Conservation (phyloP, 2,797 vertebrate genomes). For the Pteropus rufus region DNA sequence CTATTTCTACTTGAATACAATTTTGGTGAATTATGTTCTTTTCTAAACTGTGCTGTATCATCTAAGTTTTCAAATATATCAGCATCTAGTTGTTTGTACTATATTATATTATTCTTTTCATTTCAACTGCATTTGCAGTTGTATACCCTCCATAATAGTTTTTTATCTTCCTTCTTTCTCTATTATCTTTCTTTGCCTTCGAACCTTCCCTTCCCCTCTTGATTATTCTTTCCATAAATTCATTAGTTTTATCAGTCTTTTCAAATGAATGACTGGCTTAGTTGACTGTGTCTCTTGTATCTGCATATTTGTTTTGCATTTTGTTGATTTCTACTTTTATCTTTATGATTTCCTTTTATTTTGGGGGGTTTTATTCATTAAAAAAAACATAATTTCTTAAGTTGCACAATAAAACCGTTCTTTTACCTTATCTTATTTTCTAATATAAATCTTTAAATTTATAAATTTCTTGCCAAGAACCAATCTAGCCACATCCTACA, state of each 20-base stretch:
- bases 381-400: not conserved
- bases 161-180: not conserved
- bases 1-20: not conserved
- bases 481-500: not conserved
- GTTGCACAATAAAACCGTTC: not conserved
- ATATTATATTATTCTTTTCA: not conserved
- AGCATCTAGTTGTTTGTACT: not conserved
- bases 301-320: not conserved
- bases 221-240: not conserved
- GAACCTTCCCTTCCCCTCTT: not conserved
- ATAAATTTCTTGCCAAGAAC: not conserved
- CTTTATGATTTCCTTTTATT: not conserved
- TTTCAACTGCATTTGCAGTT: not conserved
- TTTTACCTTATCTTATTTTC: not conserved
- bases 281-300: not conserved
- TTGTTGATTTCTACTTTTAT: not conserved
- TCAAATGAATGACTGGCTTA: not conserved
- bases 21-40: not conserved
- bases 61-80: not conserved
- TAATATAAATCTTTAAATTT: constrained; percentile 1
- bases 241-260: not conserved
- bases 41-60: not conserved
- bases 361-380: not conserved
- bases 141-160: not conserved
- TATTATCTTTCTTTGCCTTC: not conserved